Conservation (phyloP, 2,113 vertebrate genomes). For the Passerina amoena region DNA sequence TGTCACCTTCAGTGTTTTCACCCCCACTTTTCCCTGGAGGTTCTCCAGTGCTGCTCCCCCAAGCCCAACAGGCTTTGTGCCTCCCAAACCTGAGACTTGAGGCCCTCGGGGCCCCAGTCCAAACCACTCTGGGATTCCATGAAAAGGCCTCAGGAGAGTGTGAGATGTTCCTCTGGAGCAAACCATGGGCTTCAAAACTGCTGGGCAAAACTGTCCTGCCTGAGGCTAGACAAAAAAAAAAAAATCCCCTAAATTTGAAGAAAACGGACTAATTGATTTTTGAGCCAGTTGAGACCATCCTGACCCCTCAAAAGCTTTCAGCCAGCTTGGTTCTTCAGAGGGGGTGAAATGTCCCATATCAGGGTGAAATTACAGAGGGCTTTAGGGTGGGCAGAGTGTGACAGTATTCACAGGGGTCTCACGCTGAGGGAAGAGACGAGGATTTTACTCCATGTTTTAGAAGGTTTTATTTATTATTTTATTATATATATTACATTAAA, state of each 20-base stretch:
- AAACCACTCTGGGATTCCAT: not conserved
- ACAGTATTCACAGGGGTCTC: no score
- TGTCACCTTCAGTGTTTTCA: not conserved
- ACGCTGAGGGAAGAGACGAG: no score
- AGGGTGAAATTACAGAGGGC: not conserved
- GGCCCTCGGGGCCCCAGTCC: not conserved
- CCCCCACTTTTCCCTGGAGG: not conserved
- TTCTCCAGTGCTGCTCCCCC: not conserved
- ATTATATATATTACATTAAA: no score
- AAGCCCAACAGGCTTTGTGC: not conserved
- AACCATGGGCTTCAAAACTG: not conserved
- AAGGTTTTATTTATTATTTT: no score
- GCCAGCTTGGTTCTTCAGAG: not conserved
- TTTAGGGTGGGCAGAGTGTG: not conserved
- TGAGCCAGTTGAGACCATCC: not conserved
- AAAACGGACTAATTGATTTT: not conserved
- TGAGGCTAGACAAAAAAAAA: not conserved
- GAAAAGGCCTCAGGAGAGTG: not conserved
- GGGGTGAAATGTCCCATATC: not conserved
- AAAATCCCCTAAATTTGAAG: fast-evolving
- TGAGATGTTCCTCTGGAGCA: not conserved
- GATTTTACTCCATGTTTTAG: no score
- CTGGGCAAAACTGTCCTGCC: not conserved
- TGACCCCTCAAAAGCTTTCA: not conserved
- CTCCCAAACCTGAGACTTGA: not conserved